Evolutionary conservation across 2,888 invertebrate genomes (phyloP), one percentile per base, ranked within the genome.

Genomic region (Sycophila texana): DNA sequence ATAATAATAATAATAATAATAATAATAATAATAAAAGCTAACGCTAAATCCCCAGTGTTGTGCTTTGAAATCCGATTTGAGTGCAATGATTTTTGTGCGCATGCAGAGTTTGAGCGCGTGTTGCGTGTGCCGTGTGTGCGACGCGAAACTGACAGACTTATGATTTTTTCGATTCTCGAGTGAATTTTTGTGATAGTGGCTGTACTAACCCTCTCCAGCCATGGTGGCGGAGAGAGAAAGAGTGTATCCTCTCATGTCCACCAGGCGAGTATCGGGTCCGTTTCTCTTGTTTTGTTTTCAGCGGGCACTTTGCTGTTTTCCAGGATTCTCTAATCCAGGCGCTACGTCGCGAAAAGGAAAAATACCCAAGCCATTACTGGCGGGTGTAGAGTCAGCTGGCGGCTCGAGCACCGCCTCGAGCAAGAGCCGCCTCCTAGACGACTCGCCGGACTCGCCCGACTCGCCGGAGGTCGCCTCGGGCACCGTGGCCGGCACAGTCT

Each of bases 301-400:
- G 95, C 95, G 95, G 86, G 95, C 94, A 88, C 93, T 95, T 88
- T 96, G 96, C 94, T 96, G 95, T 93, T 95, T 96, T 94, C 95
- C 95, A 93, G 94, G 94, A 93, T 93, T 94, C 94, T 91, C 94
- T 94, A 93, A 94, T 94, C 92, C 94, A 93, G 92, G 94, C 93
- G 91, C 93, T 94, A 90, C 93, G 93, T 92, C 93, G 93, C 92
- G 94, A 94, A 94, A 94, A 93, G 93, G 94, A 93, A 94, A 94
- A 94, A 92, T 94, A 92, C 92, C 94, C 94, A 93, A 94, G 91
- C 93, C 94, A 93, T 89, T 94, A 93, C 90, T 94, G 94, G 94
- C 93, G 92, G 91, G 93, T 93, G 93, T 93, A 84, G 92, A 90
- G 86, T 87, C 90, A 81, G 88, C 90, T 81, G 89, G 87, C 84